Base-by-base conservation (phyloP, 2,888 invertebrate genomes). In the Lasioglossum morio region DNA sequence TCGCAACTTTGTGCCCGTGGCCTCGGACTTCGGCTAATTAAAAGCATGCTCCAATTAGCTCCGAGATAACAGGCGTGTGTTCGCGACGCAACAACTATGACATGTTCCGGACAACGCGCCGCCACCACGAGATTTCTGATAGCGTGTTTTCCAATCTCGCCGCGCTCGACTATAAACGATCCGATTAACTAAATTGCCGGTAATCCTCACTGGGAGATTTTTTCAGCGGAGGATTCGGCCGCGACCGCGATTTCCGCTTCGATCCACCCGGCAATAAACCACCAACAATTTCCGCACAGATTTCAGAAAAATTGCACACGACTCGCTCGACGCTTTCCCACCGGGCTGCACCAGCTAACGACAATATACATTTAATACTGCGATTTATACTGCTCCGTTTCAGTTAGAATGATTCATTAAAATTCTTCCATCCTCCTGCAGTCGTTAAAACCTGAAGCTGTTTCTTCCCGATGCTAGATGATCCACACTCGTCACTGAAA, bases 41-140 rank as follows among this genome's bases (percentile, higher is more conserved):
- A 92, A 92, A 90, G 84, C 89, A 91, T 86, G 89, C 89, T 89
- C 88, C 89, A 92, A 93, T 93, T 92, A 91, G 88, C 87, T 81
- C 79, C 48, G 40, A 77, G 72, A 91, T 91, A 92, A 91, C 89
- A 85, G 89, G 82, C 43, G 80, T 79, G 79, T 80, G 77, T 85
- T 78, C 82, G 73, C 60, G 73, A 57, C 63, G 81, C 63, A 80
- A 87, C 85, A 80, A 82, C 86, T 79, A 79, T 83, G 43, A 72
- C 74, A 85, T 85, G 74, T 87, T 87, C 69, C 57, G 72, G 48
- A 7, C 60, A 16, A 34, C 79, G 27, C 19, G 23, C 19, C 48
- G 48, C 48, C 23, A 37, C 82, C 48, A 84, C 46, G 85, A 89
- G 84, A 88, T 89, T 89, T 86, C 90, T 83, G 89, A 89, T 91